These are phyloP conservation scores for Phrynocephalus forsythii DNA, from an alignment of 2,797 vertebrate species.

Conservation along the genomic window DNA sequence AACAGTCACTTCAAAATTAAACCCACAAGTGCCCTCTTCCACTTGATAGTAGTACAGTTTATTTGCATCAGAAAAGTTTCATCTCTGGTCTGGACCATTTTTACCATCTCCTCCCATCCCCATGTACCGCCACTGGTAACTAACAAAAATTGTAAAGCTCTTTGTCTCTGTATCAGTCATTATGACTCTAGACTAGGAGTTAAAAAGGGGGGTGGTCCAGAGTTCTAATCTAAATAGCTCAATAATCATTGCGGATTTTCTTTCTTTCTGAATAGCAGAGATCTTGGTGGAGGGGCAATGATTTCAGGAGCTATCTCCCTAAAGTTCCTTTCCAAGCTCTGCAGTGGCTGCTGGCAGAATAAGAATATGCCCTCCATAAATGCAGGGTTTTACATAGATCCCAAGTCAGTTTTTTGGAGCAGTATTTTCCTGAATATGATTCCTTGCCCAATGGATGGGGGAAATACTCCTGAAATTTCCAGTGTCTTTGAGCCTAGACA, in stretches of 20 bases:
- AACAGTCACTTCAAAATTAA: not conserved
- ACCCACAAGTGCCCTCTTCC: not conserved
- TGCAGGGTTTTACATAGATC: not conserved
- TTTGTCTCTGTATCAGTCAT: too few species aligned
- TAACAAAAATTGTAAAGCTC: not conserved
- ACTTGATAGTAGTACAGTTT: conserved; percentile 12
- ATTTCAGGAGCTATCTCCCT: too few species aligned
- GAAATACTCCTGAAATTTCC: not conserved
- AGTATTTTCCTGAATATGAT: not conserved
- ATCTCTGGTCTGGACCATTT: too few species aligned
- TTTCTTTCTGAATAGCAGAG: too few species aligned
- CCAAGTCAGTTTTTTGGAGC: not conserved
- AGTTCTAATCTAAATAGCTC: too few species aligned
- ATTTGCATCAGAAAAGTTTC: not conserved
- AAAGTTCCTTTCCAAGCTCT: too few species aligned
- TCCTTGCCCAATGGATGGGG: not conserved
- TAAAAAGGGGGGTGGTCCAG: too few species aligned
- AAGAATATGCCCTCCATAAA: not conserved
- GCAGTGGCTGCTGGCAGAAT: not conserved
- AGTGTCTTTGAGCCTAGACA: not conserved
- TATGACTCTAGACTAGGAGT: too few species aligned
- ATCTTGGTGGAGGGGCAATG: too few species aligned
- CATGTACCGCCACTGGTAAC: not conserved
- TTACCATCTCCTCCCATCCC: too few species aligned
- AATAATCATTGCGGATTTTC: too few species aligned